phyloP scores from a whole-genome alignment of 2,797 vertebrate species.

The Esox masquinongy region DNA sequence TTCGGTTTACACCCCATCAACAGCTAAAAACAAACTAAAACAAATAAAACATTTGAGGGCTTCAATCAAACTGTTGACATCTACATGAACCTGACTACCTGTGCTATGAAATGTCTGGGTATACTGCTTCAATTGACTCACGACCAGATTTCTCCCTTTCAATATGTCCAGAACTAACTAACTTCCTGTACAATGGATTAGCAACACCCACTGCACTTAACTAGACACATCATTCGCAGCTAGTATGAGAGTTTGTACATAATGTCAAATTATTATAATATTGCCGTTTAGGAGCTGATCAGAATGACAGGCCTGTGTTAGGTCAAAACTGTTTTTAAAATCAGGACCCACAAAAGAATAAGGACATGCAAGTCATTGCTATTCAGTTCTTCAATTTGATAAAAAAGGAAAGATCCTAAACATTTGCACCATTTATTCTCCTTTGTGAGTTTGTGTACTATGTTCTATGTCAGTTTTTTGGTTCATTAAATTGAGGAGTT shows the following conservation, averaged over 20 bases:
- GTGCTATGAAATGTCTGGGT: constrained; percentile 16
- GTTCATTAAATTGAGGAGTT: constrained; percentile 52
- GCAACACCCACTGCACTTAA: constrained; percentile 72
- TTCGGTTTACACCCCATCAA: constrained; percentile 50
- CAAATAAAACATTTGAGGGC: constrained; percentile 46
- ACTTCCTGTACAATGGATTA: constrained; percentile 72
- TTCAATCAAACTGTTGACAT: constrained; percentile 41
- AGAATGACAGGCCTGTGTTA: constrained; percentile 56
- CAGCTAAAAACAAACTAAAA: constrained; percentile 45
- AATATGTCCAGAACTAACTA: constrained; percentile 62
- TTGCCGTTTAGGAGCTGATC: constrained; percentile 64
- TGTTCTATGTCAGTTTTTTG: constrained; percentile 46
- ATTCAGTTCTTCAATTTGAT: constrained; percentile 50
- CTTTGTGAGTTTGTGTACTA: constrained; percentile 29
- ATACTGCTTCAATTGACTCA: background rate
- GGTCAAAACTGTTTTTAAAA: constrained; percentile 58
- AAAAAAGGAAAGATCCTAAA: constrained; percentile 31
- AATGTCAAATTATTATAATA: constrained; percentile 56
- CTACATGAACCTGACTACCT: constrained; percentile 32
- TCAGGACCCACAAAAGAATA: constrained; percentile 40
- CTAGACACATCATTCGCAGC: constrained; percentile 71
- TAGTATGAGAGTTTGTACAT: constrained; percentile 63
- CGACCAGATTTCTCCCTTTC: constrained; percentile 24
- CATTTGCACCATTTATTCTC: constrained; percentile 52
- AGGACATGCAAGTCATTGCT: constrained; percentile 45